These are phyloP conservation scores for Caenorhabditis sp. DNA, from an alignment of 2,888 invertebrate genomes.

Conservation along the genomic window DNA sequence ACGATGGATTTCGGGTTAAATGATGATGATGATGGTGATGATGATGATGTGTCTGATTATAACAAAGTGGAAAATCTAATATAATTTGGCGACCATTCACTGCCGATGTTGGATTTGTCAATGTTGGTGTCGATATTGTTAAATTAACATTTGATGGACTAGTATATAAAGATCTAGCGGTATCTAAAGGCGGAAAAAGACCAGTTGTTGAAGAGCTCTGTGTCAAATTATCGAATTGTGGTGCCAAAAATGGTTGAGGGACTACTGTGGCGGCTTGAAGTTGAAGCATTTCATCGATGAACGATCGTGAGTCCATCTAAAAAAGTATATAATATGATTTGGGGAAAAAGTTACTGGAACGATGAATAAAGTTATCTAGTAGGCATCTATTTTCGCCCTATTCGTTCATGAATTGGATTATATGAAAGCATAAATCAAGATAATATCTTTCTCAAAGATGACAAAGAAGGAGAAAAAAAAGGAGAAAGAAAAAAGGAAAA, in stretches of 20 bases:
- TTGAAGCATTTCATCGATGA: neutral
- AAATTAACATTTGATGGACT: neutral
- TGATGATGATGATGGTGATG: neutral
- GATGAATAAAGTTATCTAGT: neutral
- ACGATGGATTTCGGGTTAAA: neutral
- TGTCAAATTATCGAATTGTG: neutral
- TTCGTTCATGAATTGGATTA: neutral
- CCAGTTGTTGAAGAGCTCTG: neutral
- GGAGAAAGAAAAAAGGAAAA: neutral
- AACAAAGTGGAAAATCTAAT: neutral
- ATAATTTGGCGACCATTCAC: neutral
- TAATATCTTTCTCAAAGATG: neutral
- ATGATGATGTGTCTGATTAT: neutral
- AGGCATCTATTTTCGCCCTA: neutral
- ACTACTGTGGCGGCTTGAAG: neutral
- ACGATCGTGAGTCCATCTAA: neutral
- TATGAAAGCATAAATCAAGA: neutral
- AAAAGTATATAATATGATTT: too few relatives aligned
- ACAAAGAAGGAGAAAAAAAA: neutral
- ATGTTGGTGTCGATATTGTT: neutral
- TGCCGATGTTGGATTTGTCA: neutral
- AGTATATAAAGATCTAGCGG: neutral
- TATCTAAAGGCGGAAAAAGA: neutral
- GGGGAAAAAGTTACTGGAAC: too few relatives aligned
- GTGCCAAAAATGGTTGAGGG: neutral